Percentiles rank a stretch among this genome's conserved stretches.
Evolutionary conservation across 2,888 invertebrate species (phyloP).

Genomic region (Hirtodrosophila trivittata): DNA sequence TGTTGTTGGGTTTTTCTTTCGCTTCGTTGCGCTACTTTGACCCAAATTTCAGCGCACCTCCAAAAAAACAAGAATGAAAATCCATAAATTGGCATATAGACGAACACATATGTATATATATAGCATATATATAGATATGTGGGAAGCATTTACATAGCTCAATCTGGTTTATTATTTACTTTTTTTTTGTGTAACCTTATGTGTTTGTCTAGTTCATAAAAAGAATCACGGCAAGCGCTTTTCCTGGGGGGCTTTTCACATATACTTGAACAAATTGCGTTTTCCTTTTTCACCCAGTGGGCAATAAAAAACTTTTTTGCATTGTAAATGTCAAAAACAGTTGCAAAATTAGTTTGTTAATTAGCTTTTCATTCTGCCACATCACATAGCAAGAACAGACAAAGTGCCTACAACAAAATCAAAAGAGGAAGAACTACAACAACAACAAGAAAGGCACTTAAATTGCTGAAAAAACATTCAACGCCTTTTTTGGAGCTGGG

Average conservation of each 20-base stretch:
- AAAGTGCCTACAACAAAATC: constrained; percentile 21
- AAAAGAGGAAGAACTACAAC: constrained; percentile 7
- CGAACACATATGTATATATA: constrained; percentile 7
- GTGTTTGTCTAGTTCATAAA: no score
- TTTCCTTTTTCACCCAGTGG: constrained; percentile 5
- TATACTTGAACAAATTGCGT: no score
- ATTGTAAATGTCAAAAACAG: constrained; percentile 75
- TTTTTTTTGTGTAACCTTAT: no score
- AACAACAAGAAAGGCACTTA: constrained; percentile 29
- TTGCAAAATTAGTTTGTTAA: constrained; percentile 76
- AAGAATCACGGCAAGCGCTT: no score
- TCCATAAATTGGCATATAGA: constrained; percentile 39
- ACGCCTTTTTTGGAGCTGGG: not conserved
- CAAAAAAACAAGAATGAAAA: constrained; percentile 19
- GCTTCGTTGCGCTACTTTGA: constrained; percentile 42
- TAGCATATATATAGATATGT: not conserved
- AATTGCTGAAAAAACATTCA: constrained; percentile 22
- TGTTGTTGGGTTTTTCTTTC: constrained; percentile 12
- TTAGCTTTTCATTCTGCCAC: constrained; percentile 73
- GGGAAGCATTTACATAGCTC: not conserved
- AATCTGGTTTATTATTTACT: not conserved
- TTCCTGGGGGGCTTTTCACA: no score
- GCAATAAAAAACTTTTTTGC: constrained; percentile 57
- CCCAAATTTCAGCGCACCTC: constrained; percentile 47
- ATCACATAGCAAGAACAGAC: constrained; percentile 54